These are phyloP conservation scores for Gymnoscelis rufifasciata DNA, from an alignment of 2,888 invertebrate genomes.

Conservation along the genomic window DNA sequence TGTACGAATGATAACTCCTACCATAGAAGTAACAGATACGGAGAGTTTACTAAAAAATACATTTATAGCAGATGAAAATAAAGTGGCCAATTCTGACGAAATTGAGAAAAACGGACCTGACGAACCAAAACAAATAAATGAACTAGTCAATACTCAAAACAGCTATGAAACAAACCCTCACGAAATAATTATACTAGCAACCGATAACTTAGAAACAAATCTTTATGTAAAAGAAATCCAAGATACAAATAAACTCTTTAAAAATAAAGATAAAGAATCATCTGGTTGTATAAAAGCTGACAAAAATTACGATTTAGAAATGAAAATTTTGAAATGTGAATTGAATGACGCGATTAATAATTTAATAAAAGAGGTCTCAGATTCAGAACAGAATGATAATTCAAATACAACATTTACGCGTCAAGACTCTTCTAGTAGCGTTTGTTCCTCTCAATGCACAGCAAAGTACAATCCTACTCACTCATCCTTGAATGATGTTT, in stretches of 20 bases:
- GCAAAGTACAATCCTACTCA: slow-evolving; percentile 82
- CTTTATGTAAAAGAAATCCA: slow-evolving; percentile 60
- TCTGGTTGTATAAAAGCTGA: slow-evolving; percentile 21
- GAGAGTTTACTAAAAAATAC: slow-evolving; percentile 62
- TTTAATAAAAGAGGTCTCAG: slow-evolving; percentile 68
- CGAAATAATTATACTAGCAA: slow-evolving; percentile 64
- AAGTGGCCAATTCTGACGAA: not conserved
- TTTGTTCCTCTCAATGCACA: slow-evolving; percentile 84
- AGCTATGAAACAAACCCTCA: slow-evolving; percentile 31
- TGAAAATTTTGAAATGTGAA: slow-evolving; percentile 69
- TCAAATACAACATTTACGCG: slow-evolving; percentile 58
- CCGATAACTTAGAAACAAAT: slow-evolving; percentile 61
- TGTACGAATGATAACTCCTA: slow-evolving; percentile 71
- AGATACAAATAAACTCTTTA: slow-evolving; percentile 32
- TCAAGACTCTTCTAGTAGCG: slow-evolving; percentile 80
- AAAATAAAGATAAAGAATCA: slow-evolving; percentile 7
- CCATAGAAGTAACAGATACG: slow-evolving; percentile 71
- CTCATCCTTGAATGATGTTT: slow-evolving; percentile 80
- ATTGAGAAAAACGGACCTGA: not conserved
- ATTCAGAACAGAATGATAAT: slow-evolving; percentile 52
- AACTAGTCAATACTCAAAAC: slow-evolving; percentile 6
- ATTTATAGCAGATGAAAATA: slow-evolving; percentile 35
- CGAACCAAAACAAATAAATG: not conserved
- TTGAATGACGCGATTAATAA: slow-evolving; percentile 70
- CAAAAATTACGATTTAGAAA: slow-evolving; percentile 54